Evolutionary conservation across 2,888 invertebrate species (phyloP), one percentile per base, ranked within the genome.

Genomic region (Cylloceria caligata): DNA sequence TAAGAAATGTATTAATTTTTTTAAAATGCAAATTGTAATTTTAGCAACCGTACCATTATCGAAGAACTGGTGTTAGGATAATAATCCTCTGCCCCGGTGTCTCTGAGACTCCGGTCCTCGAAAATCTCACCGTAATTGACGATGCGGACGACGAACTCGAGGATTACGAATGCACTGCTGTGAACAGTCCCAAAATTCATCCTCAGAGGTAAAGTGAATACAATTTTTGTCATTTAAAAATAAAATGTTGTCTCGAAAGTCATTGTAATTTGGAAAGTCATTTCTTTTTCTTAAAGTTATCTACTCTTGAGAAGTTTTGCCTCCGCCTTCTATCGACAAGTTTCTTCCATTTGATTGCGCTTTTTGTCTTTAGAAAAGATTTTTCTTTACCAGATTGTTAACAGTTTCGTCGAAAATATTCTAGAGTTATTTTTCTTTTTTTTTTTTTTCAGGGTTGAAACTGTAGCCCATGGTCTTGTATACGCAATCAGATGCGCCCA

Each of bases 31-130:
- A 30, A 30, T 30, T 3, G 0, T 49, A n/a, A 30, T 81, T 78
- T 5, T 83, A 93, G 93, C 90, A 91, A 88, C 91, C 92, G 9
- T 92, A 92, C 81, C 92, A 93, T 78, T 90, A 90, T 36, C 87
- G 90, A 16, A 88, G 88, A 65, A 91, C 90, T 11, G 91, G 91
- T 1, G 92, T 92, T 0, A 88, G 90, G 77, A 88, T 92, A 30
- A 83, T 91, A 21, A 88, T 90, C 2, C 85, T 92, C 3, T 92
- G 92, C 45, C 92, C 92, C 0, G 92, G 90, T 49, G 78, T 91
- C 6, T 87, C 89, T 0, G 87, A 86, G n/a, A 86, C 87, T 2
- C 83, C 81, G 0, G 52, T 82, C 9, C 62, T 86, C 34, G 86
- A 87, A 24, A 81, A 88, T 79, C 55, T 89, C 30, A 55, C 67